Evolutionary conservation across 2,888 invertebrate genomes (phyloP).

Genomic region (Chrysotoxum bicinctum): DNA sequence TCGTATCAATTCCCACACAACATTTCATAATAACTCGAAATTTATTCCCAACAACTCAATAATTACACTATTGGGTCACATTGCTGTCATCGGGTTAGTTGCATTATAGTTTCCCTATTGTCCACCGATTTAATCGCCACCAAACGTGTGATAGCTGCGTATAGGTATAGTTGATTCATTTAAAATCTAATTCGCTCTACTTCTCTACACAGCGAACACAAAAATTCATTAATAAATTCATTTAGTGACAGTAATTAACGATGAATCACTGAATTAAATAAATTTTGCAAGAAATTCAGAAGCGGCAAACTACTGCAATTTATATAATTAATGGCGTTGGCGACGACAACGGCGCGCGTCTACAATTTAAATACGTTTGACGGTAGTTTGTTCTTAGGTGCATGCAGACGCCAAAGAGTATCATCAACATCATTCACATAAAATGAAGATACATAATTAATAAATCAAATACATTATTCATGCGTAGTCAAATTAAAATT

Average conservation of each 20-base stretch:
- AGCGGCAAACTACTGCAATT: constrained; percentile 1
- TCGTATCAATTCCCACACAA: constrained; percentile 9
- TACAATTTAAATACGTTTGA: neutral
- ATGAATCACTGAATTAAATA: constrained; percentile 27
- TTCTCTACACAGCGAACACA: neutral
- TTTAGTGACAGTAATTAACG: constrained; percentile 49
- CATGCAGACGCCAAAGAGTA: constrained; percentile 19
- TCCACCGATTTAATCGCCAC: neutral
- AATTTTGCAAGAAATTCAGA: neutral
- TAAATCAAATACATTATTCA: constrained; percentile 26
- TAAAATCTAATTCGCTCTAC: neutral
- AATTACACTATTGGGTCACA: constrained; percentile 7
- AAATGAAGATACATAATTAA: constrained; percentile 29
- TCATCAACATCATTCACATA: constrained; percentile 5
- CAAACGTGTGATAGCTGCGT: neutral
- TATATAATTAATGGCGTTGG: neutral
- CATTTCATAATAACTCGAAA: neutral
- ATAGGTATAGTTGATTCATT: neutral
- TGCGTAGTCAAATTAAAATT: constrained; percentile 28
- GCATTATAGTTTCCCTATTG: constrained; percentile 4
- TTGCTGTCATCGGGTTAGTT: neutral
- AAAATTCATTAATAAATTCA: constrained; percentile 43
- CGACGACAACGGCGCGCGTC: neutral
- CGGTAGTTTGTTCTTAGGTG: neutral
- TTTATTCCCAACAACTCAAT: constrained; percentile 6